phyloP scores from a whole-genome alignment of 2,113 vertebrate species.

The mouse (Mus musculus) region GRCm39 chrX:57532501-57533000 shows the following conservation, averaged over 20 bases:
- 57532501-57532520: not conserved
- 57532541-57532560: not conserved
- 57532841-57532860: not conserved
- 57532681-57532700: not conserved
- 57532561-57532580: not conserved
- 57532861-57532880: not conserved
- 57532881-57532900: not conserved
- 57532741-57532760: not conserved
- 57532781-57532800: not conserved
- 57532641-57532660: not conserved
- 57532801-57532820: not conserved
- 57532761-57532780: not conserved
- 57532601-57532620: not conserved
- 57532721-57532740: not conserved
- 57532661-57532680: not conserved
- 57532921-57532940: not conserved
- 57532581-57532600: not conserved
- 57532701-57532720: not conserved
- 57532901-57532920: not conserved
- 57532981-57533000: conserved; percentile 10
- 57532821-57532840: not conserved
- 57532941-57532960: not conserved
- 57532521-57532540: not conserved
- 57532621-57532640: not conserved
- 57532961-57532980: not conserved